Evolutionary conservation across 2,888 invertebrate genomes (phyloP), one percentile per base, ranked within the genome.

Genomic region (Neocrepidodera transversa): DNA sequence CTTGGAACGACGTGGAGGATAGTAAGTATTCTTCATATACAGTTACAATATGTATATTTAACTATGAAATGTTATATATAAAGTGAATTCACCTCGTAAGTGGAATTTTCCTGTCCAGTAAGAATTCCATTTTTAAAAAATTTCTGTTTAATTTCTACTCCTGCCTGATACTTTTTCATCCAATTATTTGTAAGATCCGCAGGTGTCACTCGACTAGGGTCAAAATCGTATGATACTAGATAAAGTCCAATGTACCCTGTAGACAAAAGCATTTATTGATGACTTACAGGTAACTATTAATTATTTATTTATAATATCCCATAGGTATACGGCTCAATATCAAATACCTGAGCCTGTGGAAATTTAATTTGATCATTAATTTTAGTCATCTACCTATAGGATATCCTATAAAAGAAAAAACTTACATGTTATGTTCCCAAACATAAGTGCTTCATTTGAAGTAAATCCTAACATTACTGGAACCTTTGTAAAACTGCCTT

Each of bases 401-500:
- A n/a, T n/a, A n/a, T n/a, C n/a, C n/a, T n/a, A n/a, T n/a, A n/a
- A n/a, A n/a, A n/a, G n/a, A n/a, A n/a, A n/a, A 30, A 6, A 30
- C 30, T 30, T 30, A n/a, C 30, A 7, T 2, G 30, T 6, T 6
- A 30, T 6, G 20, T 18, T 23, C 13, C 43, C 43, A 8, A 43
- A 43, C n/a, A 43, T 10, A n/a, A 23, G 6, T 2, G 43, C 20
- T 23, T 48, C 48, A 18, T 48, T 35, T n/a, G 48, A 35, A 18
- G 16, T 48, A 8, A 35, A 18, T 1, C 48, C 48, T 17, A 18
- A 10, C 20, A 48, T 18, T 17, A 48, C 6, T 11, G 48, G 48
- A n/a, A 48, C 32, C n/a, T 35, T 13, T 2, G 3, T n/a, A 20
- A 48, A 48, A 32, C 18, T 35, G n/a, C 48, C 48, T 8, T n/a